These are phyloP conservation scores for Climacteris rufus DNA, from an alignment of 2,113 vertebrate genomes.

Conservation along the genomic window DNA sequence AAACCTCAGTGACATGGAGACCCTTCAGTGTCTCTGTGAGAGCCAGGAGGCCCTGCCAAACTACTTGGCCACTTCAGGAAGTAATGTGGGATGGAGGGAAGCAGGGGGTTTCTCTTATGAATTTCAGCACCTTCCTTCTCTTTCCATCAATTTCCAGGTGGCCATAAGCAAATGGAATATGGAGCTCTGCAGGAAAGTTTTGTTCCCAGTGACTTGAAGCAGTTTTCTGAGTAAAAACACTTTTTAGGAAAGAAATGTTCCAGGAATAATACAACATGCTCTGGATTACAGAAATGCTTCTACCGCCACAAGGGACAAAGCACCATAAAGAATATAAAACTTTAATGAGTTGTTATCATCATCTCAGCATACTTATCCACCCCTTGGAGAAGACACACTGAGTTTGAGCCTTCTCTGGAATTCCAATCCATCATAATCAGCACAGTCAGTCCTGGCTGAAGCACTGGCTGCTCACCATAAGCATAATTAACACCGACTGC, in stretches of 20 bases:
- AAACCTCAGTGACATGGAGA: neutral
- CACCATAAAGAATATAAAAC: neutral
- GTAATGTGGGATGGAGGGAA: neutral
- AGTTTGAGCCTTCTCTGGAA: conserved; percentile 1
- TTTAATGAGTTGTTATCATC: neutral
- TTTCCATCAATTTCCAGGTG: neutral
- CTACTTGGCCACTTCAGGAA: neutral
- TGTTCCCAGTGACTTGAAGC: neutral
- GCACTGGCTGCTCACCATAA: neutral
- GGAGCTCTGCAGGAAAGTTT: neutral
- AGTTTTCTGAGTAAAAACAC: neutral
- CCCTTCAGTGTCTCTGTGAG: neutral
- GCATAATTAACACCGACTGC: neutral
- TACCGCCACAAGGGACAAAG: neutral
- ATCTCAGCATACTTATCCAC: neutral
- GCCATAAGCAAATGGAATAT: neutral
- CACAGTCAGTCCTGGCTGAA: neutral
- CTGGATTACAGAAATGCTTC: neutral
- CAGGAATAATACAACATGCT: neutral
- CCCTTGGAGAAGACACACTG: neutral
- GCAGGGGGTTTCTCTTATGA: neutral
- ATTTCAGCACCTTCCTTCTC: neutral
- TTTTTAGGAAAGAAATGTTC: neutral
- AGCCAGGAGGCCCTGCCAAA: neutral
- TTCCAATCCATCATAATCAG: neutral